A percentile compares a stretch with the other conserved stretches of the same genome.
Evolutionary conservation across 2,113 vertebrate species (phyloP).

Genomic region (Caretta caretta): DNA sequence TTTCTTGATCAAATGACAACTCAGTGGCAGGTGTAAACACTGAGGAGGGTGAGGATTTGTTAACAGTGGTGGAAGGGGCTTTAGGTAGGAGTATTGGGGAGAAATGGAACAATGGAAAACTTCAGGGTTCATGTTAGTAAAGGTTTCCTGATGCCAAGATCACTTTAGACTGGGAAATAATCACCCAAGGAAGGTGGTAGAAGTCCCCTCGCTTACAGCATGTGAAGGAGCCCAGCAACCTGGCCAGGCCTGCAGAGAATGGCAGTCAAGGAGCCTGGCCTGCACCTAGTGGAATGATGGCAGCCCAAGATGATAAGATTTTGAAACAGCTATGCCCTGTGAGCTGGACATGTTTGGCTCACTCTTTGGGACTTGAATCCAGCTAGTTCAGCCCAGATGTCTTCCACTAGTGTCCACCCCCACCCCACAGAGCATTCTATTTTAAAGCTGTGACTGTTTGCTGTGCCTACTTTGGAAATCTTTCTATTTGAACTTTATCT

Average conservation of each 20-base stretch:
- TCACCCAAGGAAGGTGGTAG: not conserved
- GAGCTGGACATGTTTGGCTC: not conserved
- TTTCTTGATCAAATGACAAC: constrained; percentile 34
- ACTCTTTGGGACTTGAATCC: not conserved
- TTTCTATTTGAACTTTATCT: not conserved
- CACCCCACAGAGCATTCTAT: not conserved
- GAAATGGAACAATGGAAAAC: not conserved
- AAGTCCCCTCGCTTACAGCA: not conserved
- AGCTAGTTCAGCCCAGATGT: not conserved
- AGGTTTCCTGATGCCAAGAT: not conserved
- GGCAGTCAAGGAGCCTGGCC: not conserved
- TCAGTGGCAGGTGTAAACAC: not conserved
- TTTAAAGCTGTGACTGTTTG: not conserved
- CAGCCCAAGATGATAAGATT: not conserved
- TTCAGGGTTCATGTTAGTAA: not conserved
- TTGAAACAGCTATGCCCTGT: not conserved
- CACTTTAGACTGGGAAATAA: not conserved
- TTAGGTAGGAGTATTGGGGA: not conserved
- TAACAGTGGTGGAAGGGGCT: not conserved
- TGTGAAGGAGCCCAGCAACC: not conserved
- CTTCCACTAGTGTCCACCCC: not conserved
- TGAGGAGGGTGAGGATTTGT: not conserved
- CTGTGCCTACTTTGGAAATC: not conserved
- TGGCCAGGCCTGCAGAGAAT: not conserved
- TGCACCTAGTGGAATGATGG: rapidly evolving